phyloP scores from a whole-genome alignment of 2,797 vertebrate genomes.

The Zenarchopterus dispar region DNA sequence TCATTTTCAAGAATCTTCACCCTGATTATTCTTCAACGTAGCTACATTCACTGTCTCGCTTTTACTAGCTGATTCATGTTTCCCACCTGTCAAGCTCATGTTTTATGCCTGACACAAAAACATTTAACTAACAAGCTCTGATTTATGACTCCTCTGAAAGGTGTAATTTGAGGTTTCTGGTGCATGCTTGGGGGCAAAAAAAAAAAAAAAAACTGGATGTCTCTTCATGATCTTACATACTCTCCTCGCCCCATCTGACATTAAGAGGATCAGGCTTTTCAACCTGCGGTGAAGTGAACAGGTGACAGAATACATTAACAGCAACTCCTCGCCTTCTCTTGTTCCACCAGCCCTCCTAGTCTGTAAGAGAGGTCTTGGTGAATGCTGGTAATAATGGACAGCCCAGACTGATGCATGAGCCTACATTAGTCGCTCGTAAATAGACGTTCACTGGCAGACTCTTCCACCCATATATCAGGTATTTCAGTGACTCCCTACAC shows the following conservation, averaged over 20 bases:
- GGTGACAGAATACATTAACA: conserved; percentile 43
- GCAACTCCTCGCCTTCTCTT: conserved; percentile 23
- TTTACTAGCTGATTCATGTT: conserved; percentile 54
- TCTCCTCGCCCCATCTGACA: conserved; percentile 15
- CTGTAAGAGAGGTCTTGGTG: conserved; percentile 23
- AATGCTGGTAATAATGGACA: conserved; percentile 24
- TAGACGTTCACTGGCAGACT: conserved; percentile 38
- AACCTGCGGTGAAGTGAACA: conserved; percentile 18
- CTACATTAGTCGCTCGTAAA: conserved; percentile 66
- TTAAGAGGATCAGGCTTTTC: conserved; percentile 31
- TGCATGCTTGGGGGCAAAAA: conserved; percentile 21
- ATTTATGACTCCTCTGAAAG: conserved; percentile 70
- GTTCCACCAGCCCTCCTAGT: conserved; percentile 42
- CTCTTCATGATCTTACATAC: conserved; percentile 39
- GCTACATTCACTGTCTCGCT: conserved; percentile 31
- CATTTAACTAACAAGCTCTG: conserved; percentile 65
- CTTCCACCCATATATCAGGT: conserved; percentile 33
- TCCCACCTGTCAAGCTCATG: conserved; percentile 50
- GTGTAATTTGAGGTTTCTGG: conserved; percentile 69
- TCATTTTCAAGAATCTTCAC: conserved; percentile 11
- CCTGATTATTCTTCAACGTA: conserved; percentile 26
- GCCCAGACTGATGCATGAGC: conserved; percentile 42
- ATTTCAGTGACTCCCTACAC: conserved; percentile 40
- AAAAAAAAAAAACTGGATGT: conserved; percentile 11
- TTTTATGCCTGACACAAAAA: conserved; percentile 66